These are phyloP conservation scores for Standfussiana lucernea DNA, from an alignment of 2,888 invertebrate genomes.

Conservation along the genomic window DNA sequence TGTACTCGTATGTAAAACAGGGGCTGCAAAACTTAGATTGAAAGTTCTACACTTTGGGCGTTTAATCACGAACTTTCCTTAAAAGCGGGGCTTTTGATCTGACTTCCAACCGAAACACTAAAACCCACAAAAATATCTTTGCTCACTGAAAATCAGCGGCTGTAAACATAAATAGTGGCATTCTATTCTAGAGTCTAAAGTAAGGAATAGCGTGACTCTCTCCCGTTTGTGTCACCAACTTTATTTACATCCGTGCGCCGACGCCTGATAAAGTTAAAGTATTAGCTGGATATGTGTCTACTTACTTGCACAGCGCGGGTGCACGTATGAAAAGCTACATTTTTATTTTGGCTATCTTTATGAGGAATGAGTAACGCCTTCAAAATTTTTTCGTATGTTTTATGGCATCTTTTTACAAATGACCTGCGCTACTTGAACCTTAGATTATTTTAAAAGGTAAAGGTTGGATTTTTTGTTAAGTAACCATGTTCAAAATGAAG, in stretches of 20 bases:
- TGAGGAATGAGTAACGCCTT: conserved; percentile 3
- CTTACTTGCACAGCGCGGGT: conserved; percentile 33
- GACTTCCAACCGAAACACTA: conserved; percentile 35
- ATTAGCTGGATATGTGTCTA: conserved; percentile 59
- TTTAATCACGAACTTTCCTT: conserved; percentile 38
- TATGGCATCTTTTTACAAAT: conserved; percentile 10
- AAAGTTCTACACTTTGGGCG: conserved; percentile 15
- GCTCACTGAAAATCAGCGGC: conserved; percentile 48
- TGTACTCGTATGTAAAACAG: conserved; percentile 19
- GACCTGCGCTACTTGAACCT: not conserved
- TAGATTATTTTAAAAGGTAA: not conserved
- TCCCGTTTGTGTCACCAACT: conserved; percentile 68
- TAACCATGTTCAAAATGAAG: not conserved
- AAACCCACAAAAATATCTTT: conserved; percentile 53
- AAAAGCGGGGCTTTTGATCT: conserved; percentile 29
- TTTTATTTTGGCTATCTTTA: conserved; percentile 49
- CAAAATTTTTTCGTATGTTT: conserved; percentile 6
- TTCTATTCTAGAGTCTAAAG: conserved; percentile 57
- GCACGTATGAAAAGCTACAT: conserved; percentile 46
- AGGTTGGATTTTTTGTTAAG: not conserved
- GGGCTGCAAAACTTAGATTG: conserved; percentile 5
- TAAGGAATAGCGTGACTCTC: conserved; percentile 68
- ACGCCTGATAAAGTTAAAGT: conserved; percentile 72
- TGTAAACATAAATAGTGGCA: conserved; percentile 61
- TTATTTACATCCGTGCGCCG: conserved; percentile 70